phyloP scores from a whole-genome alignment of 1,140 invertebrate species.

The Anoplophora glabripennis region DNA sequence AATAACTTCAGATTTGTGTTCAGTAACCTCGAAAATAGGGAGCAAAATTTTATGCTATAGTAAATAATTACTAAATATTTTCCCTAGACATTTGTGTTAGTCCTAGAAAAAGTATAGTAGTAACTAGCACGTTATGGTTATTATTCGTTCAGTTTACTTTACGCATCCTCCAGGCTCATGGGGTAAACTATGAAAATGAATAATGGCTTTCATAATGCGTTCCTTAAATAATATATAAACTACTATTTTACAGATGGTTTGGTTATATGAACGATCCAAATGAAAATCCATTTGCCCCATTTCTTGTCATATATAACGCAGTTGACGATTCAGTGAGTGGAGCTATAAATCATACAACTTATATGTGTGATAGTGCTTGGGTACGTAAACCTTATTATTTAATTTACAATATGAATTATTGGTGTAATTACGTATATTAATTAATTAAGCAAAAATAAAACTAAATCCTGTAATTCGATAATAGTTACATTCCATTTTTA shows the following conservation, averaged over 20 bases:
- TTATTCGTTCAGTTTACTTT: neutral
- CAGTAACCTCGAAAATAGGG: too few relatives aligned
- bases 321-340: slow-evolving; percentile 45
- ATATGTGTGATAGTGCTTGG: slow-evolving; percentile 60
- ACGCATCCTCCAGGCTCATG: neutral
- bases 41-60: too few relatives aligned
- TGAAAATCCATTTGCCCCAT: slow-evolving; percentile 60
- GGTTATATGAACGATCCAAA: slow-evolving; percentile 22
- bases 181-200: neutral
- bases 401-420: neutral
- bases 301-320: slow-evolving; percentile 61
- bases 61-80: too few relatives aligned
- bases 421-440: neutral
- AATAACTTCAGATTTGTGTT: too few relatives aligned
- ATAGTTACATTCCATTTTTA: too few relatives aligned
- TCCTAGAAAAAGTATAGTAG: too few relatives aligned
- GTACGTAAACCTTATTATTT: slow-evolving; percentile 39
- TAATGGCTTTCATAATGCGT: neutral
- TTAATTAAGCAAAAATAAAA: too few relatives aligned
- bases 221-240: too few relatives aligned
- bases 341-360: slow-evolving; percentile 54
- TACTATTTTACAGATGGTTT: slow-evolving; percentile 21
- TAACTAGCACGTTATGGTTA: neutral
- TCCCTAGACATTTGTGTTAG: too few relatives aligned
- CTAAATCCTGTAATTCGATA: too few relatives aligned